Conservation (phyloP, 2,888 invertebrate genomes). For the Meghimatium bilineatum region DNA sequence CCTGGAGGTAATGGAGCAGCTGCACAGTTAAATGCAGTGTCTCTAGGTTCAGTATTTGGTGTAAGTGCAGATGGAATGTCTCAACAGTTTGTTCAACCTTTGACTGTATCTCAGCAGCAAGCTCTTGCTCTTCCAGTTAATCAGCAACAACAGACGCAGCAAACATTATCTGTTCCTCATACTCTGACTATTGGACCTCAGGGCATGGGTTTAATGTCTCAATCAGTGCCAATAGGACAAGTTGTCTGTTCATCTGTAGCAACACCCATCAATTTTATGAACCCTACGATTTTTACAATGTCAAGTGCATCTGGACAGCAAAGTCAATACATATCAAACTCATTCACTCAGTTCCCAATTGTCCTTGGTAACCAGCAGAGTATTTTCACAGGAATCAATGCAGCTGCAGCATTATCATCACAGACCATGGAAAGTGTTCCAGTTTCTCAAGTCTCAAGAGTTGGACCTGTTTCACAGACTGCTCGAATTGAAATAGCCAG, state of each 20-base stretch:
- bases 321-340: constrained; percentile 50
- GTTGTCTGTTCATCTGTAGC: constrained; percentile 40
- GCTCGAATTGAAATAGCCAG: constrained; percentile 27
- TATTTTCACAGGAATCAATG: constrained; percentile 52
- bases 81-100: constrained; percentile 54
- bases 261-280: constrained; percentile 42
- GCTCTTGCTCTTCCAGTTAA: constrained; percentile 46
- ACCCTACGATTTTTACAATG: constrained; percentile 52
- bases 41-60: constrained; percentile 45
- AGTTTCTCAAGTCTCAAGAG: constrained; percentile 20
- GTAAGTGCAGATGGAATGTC: constrained; percentile 43
- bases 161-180: constrained; percentile 40
- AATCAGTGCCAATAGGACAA: constrained; percentile 38
- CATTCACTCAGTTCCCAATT: constrained; percentile 53
- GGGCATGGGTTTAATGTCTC: constrained; percentile 42
- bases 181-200: constrained; percentile 36
- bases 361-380: constrained; percentile 55
- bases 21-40: constrained; percentile 36
- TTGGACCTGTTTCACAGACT: constrained; percentile 11
- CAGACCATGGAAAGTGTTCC: constrained; percentile 7
- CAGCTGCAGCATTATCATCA: constrained; percentile 40
- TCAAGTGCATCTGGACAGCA: constrained; percentile 46
- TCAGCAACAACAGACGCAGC: constrained; percentile 33
- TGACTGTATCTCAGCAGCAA: constrained; percentile 54
- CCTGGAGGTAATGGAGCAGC: constrained; percentile 16